Base-by-base conservation (phyloP, 2,113 vertebrate genomes). In the Otus sunia region DNA sequence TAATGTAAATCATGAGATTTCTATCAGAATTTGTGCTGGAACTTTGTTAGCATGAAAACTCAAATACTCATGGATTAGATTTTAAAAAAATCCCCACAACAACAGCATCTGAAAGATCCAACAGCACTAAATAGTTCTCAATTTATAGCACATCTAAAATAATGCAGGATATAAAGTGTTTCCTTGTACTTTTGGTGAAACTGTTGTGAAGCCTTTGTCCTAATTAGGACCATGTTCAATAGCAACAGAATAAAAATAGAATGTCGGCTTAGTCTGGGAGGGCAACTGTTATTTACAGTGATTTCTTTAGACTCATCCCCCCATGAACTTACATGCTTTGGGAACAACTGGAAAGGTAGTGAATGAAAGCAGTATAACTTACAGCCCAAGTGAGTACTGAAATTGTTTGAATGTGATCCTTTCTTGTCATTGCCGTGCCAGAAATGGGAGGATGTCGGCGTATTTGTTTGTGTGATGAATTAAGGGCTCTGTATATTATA, bases 201-300 rank as follows among this genome's bases (percentile, higher is more conserved):
- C 34, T 78, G 29, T 64, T 94, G 39, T 87, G 76, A 86, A 87
- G 56, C 77, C 73, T 85, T 91, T 92, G 60, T 72, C 96, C 83
- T 92, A 79, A 92, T 85, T 79, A 60, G 79, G 86, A 63, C 50
- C 47, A 10, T 0, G 53, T 71, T 94, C 39, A 60, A 78, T 88
- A 92, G 43, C 43, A 84, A 62, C 39, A 29, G 76, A 94, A 45
- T 85, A 96, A 95, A 96, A 96, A 95, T 92, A 96, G 94, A 75
- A 34, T 39, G 62, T 78, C 10, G 1, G 76, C 69, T 15, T 88
- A 68, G 84, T 69, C 86, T 73, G 39, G 32, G 87, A 85, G 90
- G 69, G 73, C 1, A 5, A 17, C 56, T 95, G 87, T 94, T 94
- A 86, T 58, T 93, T 92, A 93, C 82, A 87, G 86, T 3, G 3